Evolutionary conservation across 2,113 vertebrate genomes (phyloP), one percentile per base, ranked within the genome.

Genomic region (Raja brachyura): DNA sequence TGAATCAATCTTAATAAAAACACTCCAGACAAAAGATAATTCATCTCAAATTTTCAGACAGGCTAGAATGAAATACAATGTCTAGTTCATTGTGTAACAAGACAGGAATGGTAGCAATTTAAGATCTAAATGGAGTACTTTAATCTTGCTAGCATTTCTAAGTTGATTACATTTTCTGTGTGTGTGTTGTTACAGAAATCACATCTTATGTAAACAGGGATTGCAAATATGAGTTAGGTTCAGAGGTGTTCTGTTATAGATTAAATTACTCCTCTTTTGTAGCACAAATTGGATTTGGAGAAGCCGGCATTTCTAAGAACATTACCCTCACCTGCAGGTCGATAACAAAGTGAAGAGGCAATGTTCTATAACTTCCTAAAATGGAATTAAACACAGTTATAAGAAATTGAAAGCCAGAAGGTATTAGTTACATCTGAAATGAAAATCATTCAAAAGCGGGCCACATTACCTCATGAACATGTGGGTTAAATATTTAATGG

Each of bases 281-380:
- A 66, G 83, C 59, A 66, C 59, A 88, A 66, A 88, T 88, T 88
- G 83, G 83, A 88, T 88, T 88, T 88, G 83, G 59, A 88, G 59
- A 59, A 11, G 28, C 56, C 63, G 83, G 59, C 83, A 88, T 88
- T 88, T 88, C 83, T 61, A 88, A 88, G 83, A 88, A 63, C 83
- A 88, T 63, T 88, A 66, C 83, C 83, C 83, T 88, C 59, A 88
- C 59, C 83, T 88, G 8, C 59, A 88, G 83, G 83, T 88, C 83
- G 59, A 88, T 66, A 88, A 88, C 59, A 88, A 83, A 83, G 83
- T 88, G 83, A 88, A 66, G 59, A 63, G 11, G 28, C 59, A 66
- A 20, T 63, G 56, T 66, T 88, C 83, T 31, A n/a, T 86, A 86
- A 66, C 83, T 63, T 63, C 11, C 25, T 63, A 31, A 88, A 88